Evolutionary conservation across 2,888 invertebrate genomes (phyloP), one percentile per base, ranked within the genome.

Genomic region (Atrina japonica): DNA sequence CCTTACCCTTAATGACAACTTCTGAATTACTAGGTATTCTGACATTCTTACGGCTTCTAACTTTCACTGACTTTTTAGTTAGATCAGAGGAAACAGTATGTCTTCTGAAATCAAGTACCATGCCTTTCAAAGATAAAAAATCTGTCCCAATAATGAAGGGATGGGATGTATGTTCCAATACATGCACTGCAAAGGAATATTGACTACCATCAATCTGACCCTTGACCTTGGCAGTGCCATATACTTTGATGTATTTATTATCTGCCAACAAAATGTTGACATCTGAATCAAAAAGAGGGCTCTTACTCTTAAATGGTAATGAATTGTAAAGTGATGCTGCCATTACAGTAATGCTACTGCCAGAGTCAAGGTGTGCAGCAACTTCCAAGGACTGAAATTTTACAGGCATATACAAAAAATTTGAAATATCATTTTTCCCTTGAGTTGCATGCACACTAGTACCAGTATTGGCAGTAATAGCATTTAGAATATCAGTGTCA

Each of bases 121-220:
- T 63, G 9, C 40, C 30, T 40, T 65, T 47, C 16, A 47, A 1
- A 43, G 21, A n/a, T 45, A 73, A 50, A 40, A 66, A 73, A 16
- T 58, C 53, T 25, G 65, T 52, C 43, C 73, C 70, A 21, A 73
- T 30, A 40, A 70, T 66, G 1, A 73, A 60, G n/a, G 66, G 66
- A 52, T 73, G 66, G 23, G 73, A 66, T 7, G 63, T 30, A 49
- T 70, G 35, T 23, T 56, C 9, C 23, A 73, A 58, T 40, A 73
- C 66, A 41, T 73, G 63, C 14, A 70, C 64, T 40, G 21, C 16
- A 23, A 70, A 55, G 16, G n/a, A n/a, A 47, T 55, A 41, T 14
- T 14, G 0, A 25, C 27, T 21, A 25, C 47, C 27, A 41, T 21
- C 11, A 9, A 47, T 56, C 6, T 50, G 30, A 3, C 59, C 21